Base-by-base conservation (phyloP, 2,797 vertebrate species). In the Poeciliopsis turneri region DNA sequence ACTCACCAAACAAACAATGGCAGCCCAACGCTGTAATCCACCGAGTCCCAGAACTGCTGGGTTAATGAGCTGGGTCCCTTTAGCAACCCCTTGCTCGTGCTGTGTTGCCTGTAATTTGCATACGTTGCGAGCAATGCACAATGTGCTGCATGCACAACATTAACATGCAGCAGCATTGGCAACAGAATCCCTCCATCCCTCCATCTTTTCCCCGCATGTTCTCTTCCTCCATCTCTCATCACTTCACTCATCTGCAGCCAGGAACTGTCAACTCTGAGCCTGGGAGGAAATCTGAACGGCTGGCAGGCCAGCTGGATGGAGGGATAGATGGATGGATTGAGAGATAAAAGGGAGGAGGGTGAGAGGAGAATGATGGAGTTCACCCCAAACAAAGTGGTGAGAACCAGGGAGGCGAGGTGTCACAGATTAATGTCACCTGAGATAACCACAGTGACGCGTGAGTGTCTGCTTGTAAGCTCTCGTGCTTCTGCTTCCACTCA, bases 381-480 rank as follows among this genome's bases (percentile, higher is more conserved):
- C 80, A 86, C 75, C 57, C 36, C 66, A 85, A 80, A 90, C 68
- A 64, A 79, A 33, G 66, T 68, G 70, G 69, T 69, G 83, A 89
- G 77, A 82, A 76, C 76, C 78, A 80, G 80, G 43, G 72, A 78
- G 78, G 53, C 57, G 43, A 81, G 87, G 87, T 86, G 89, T 78
- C 81, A 74, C 82, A 81, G 89, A 92, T 90, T 83, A 91, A 92
- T 87, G 86, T 88, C 90, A 82, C 77, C 75, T 1, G 7, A 83
- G 90, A 90, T 86, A 84, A 83, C 75, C 3, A 10, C 20, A 1
- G 76, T 47, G 86, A 87, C 47, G 85, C 84, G 77, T 30, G 74
- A 84, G 83, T 5, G 64, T 87, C 74, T 79, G 75, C 74, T n/a
- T 82, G 80, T 74, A 74, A 85, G 78, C 79, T 68, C 75, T 82